Conservation (phyloP, 1,140 invertebrate genomes). For the Drosophila athabasca region DNA sequence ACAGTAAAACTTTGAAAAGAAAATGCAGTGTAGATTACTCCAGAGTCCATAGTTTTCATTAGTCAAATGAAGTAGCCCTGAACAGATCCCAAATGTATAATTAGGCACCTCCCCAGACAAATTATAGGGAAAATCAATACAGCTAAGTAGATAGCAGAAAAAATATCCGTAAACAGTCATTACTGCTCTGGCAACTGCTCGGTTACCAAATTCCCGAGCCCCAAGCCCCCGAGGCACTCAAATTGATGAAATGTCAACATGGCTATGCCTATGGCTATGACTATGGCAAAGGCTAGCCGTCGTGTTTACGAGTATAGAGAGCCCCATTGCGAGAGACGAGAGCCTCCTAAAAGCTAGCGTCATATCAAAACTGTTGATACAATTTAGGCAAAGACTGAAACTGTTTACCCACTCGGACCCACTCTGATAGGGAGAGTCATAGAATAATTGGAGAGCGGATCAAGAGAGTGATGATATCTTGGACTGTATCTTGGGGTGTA, state of each 20-base stretch:
- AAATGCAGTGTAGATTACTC: no score
- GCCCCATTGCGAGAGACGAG: background rate
- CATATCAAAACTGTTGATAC: slow-evolving; percentile 31
- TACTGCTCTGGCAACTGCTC: slow-evolving; percentile 28
- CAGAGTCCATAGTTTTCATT: no score
- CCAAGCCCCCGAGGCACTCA: slow-evolving; percentile 16
- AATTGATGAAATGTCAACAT: slow-evolving; percentile 46
- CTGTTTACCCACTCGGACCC: slow-evolving; percentile 30
- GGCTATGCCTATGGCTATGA: background rate
- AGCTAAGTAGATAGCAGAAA: background rate
- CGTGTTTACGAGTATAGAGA: background rate
- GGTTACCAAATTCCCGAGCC: slow-evolving; percentile 16
- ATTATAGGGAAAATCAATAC: no score
- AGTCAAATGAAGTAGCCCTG: no score
- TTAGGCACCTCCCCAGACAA: no score
- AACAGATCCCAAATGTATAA: no score
- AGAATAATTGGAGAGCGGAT: background rate
- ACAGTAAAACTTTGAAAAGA: no score
- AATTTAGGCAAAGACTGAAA: slow-evolving; percentile 29
- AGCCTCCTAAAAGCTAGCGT: background rate
- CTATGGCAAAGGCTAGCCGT: background rate
- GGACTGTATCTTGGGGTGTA: slow-evolving; percentile 5
- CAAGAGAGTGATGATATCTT: background rate
- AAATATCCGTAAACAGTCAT: slow-evolving; percentile 15
- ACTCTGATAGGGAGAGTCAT: background rate